Evolutionary conservation across 1,140 invertebrate species (phyloP), one percentile per base, ranked within the genome.

Genomic region (Battus philenor): DNA sequence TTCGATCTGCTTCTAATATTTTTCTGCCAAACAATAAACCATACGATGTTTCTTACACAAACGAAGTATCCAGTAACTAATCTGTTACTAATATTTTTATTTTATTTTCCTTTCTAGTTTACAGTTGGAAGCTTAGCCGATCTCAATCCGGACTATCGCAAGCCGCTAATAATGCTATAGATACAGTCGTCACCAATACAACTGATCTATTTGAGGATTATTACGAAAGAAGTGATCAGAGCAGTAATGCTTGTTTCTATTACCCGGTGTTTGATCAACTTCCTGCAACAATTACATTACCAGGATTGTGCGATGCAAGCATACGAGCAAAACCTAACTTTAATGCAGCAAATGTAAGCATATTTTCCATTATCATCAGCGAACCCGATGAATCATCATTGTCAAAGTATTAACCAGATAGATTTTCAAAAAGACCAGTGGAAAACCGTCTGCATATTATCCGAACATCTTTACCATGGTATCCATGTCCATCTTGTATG

Each of bases 121-220:
- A 65, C 64, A 84, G 80, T 51, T 81, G 77, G 74, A 77, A 73
- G 44, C 50, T 81, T 5, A 73, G 71, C 43, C 53, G 68, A 34
- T 53, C 58, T 6, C 57, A 62, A 8, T 31, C 24, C 0, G 69
- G 67, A 8, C 47, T 81, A 1, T 71, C 77, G 0, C 11, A 41
- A 12, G 20, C 47, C 9, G 72, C 71, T 0, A 53, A 48, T 7
- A 34, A 18, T 0, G 49, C 15, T 9, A 80, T 81, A 13, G 44
- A 73, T 15, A 30, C 33, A 3, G 39, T 71, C 4, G 70, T 84
- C 0, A 34, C 15, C 3, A 34, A 54, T 0, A 72, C 67, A 2
- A 30, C 20, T 0, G 69, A 79, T 10, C 55, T 82, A 0, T 73
- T 63, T 44, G 55, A 70, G 22, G 47, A 53, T 0, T 82, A 85